Evolutionary conservation across 2,888 invertebrate genomes (phyloP), one percentile per base, ranked within the genome.

Genomic region (Psococerastis gibbosa): DNA sequence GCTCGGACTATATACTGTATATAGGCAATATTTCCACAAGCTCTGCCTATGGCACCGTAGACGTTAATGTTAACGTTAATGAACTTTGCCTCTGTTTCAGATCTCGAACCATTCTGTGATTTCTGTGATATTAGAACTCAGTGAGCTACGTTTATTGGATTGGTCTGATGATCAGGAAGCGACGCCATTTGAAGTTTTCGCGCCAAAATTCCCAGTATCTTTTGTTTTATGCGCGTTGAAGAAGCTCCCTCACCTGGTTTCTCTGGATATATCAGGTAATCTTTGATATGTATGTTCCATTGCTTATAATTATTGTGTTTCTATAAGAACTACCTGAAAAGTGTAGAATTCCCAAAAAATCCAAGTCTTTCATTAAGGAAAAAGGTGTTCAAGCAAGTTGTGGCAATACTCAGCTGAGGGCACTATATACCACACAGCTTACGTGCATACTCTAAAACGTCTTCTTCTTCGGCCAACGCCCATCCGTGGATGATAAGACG

Each of bases 181-280:
- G 33, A 60, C 64, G 49, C 57, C 61, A 6, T 64, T 67, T 50
- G 64, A 66, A 44, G 59, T 63, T 49, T 60, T 65, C 49, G 58
- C 61, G 38, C 60, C 61, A 27, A 57, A 56, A 47, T 47, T 60
- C 23, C 62, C 62, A 49, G 60, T 65, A 49, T 57, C 60, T 43
- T 60, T 65, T 47, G 57, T 72, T 43, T 57, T 73, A 45, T 62
- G 65, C 50, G 57, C 58, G 46, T 54, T 58, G 17, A 54, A 63
- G 46, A 60, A 62, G 46, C 63, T 75, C 52, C 70, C 72, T 33
- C 58, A 69, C 51, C 59, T 78, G 35, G 59, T 61, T 20, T 71
- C 69, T 22, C 56, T 78, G 47, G 78, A 78, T 59, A 65, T 78
- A 44, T 77, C 76, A 44, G 71, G 72, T 63, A 52, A 47, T 52